Evolutionary conservation across 2,797 vertebrate species (phyloP), one percentile per base, ranked within the genome.

Genomic region (Pangasius djambal): DNA sequence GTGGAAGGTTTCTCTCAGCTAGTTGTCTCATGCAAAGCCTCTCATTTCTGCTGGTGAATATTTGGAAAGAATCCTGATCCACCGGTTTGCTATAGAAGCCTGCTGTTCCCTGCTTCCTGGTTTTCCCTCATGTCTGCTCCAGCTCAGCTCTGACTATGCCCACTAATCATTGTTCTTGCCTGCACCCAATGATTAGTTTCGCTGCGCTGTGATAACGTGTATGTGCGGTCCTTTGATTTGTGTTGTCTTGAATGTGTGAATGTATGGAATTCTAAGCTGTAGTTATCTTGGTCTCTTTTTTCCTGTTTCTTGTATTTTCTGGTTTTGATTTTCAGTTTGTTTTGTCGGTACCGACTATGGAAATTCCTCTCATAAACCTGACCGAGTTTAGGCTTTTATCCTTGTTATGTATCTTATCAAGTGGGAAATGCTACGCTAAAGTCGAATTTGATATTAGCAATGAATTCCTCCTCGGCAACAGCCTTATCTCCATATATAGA

Each of bases 401-500:
- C 59, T 59, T 59, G 20, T 31, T 52, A 57, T 25, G 1, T 59
- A 37, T 25, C 9, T 25, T 9, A 59, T 81, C 31, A 57, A 31
- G 55, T 20, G 3, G 16, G 31, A 59, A 57, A 37, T 37, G 78
- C 16, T 22, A 59, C 1, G 4, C 77, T 57, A 79, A 79, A 79
- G 13, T 79, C 48, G 0, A 31, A 78, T 78, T 52, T 52, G 5
- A 78, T 52, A 78, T n/a, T 78, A 87, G 22, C 37, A 28, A 31
- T 67, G 40, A n/a, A 85, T 59, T 81, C 34, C 9, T 79, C n/a
- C 7, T 37, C 2, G 10, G 20, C 18, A 52, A 25, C 8, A 84
- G 77, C 70, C 52, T 84, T 44, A 82, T 91, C 67, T 65, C 59
- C 69, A 65, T 86, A 85, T 90, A 82, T 85, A 75, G 87, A 85